Conservation (phyloP, 2,113 vertebrate species). For the Grammatotria lemairii region DNA sequence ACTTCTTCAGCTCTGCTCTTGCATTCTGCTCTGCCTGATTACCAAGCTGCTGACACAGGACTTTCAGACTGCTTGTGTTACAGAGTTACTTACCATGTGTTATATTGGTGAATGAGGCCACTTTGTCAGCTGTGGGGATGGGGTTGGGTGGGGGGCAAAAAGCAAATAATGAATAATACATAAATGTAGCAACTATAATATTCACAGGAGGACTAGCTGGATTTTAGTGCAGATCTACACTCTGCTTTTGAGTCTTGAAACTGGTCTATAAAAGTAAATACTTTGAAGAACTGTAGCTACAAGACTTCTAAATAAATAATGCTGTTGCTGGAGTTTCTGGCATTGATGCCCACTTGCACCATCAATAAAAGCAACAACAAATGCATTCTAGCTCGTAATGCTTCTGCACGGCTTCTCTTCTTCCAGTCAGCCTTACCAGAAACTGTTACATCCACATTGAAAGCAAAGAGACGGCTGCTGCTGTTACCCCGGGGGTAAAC, state of each 20-base stretch:
- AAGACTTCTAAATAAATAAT: slow-evolving; percentile 57
- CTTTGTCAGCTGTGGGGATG: slow-evolving; percentile 35
- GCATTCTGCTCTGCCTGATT: slow-evolving; percentile 47
- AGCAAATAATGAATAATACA: slow-evolving; percentile 57
- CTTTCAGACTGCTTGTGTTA: slow-evolving; percentile 35
- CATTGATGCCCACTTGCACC: slow-evolving; percentile 22
- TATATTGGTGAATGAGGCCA: slow-evolving; percentile 16
- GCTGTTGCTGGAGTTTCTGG: slow-evolving; percentile 16
- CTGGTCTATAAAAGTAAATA: slow-evolving; percentile 38
- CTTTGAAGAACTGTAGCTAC: slow-evolving; percentile 45
- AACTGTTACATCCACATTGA: slow-evolving; percentile 41
- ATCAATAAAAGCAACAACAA: slow-evolving; percentile 20
- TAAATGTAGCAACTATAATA: slow-evolving; percentile 38
- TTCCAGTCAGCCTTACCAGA: slow-evolving; percentile 42
- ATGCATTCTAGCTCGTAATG: not conserved
- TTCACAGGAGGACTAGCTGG: slow-evolving; percentile 36
- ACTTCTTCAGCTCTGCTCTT: slow-evolving; percentile 20
- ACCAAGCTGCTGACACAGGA: slow-evolving; percentile 52
- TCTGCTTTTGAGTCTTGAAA: slow-evolving; percentile 31
- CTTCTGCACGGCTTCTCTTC: not conserved
- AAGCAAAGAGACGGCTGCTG: slow-evolving; percentile 1
- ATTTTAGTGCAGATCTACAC: slow-evolving; percentile 31
- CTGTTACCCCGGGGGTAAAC: slow-evolving; percentile 23
- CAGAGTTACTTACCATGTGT: slow-evolving; percentile 60
- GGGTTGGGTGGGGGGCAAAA: not conserved